Conservation (phyloP, 2,113 vertebrate genomes). For the Mobula birostris region DNA sequence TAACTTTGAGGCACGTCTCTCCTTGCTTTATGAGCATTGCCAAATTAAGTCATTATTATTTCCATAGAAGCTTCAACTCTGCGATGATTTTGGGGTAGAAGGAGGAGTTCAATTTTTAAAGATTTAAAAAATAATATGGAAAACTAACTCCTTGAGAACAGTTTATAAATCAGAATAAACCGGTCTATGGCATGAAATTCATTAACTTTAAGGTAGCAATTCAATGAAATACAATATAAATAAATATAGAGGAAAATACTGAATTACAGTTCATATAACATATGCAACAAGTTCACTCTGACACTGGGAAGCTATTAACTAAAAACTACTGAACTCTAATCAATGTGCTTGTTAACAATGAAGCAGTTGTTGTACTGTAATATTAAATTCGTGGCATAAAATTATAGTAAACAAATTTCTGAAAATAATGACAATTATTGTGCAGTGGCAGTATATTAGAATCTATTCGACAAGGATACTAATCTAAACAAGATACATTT, state of each 20-base stretch:
- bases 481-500: not conserved
- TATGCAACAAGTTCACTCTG: too few relatives aligned
- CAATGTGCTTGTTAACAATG: not conserved
- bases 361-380: not conserved
- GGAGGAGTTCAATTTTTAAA: not conserved
- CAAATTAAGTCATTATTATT: not conserved
- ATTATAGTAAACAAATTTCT: not conserved
- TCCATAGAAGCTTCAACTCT: not conserved
- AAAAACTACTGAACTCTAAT: not conserved
- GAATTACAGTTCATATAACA: too few relatives aligned
- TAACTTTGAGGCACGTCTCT: not conserved
- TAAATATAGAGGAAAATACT: too few relatives aligned
- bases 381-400: not conserved
- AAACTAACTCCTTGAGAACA: not conserved
- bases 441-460: not conserved
- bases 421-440: not conserved
- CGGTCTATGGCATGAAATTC: too few relatives aligned
- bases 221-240: too few relatives aligned
- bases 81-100: not conserved
- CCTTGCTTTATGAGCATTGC: not conserved
- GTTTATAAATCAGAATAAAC: not conserved
- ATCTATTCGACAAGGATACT: not conserved
- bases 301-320: too few relatives aligned
- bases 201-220: too few relatives aligned
- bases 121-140: not conserved